Evolutionary conservation across 1,140 invertebrate genomes (phyloP).

Genomic region (Pentalonia nigronervosa): DNA sequence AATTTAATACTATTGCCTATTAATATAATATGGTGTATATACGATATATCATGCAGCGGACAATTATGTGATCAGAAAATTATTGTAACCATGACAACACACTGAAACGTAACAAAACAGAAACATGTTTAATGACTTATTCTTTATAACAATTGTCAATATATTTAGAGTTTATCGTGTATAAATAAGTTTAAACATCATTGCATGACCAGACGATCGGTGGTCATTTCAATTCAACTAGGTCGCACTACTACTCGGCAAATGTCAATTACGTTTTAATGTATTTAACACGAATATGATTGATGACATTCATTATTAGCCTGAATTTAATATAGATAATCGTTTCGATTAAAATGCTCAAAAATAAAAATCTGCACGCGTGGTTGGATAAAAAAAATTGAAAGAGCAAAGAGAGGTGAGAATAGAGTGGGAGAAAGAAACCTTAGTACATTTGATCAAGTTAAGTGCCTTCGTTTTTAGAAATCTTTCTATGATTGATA

Average conservation of each 20-base stretch:
- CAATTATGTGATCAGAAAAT: neutral
- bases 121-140: neutral
- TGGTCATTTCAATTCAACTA: neutral
- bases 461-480: constrained; percentile 21
- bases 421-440: neutral
- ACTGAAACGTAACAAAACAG: neutral
- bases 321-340: neutral
- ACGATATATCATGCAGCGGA: neutral
- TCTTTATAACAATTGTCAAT: neutral
- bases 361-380: neutral
- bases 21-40: too few species aligned
- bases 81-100: neutral
- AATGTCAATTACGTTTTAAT: neutral
- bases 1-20: neutral
- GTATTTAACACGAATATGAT: neutral
- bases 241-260: neutral
- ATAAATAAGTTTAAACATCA: neutral
- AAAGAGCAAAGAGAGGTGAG: neutral
- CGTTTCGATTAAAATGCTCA: neutral
- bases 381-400: neutral
- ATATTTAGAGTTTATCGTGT: neutral
- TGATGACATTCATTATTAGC: neutral
- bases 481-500: constrained; percentile 50
- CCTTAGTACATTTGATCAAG: neutral
- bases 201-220: neutral